phyloP scores from a whole-genome alignment of 2,888 invertebrate genomes.

The Biston stratarius region DNA sequence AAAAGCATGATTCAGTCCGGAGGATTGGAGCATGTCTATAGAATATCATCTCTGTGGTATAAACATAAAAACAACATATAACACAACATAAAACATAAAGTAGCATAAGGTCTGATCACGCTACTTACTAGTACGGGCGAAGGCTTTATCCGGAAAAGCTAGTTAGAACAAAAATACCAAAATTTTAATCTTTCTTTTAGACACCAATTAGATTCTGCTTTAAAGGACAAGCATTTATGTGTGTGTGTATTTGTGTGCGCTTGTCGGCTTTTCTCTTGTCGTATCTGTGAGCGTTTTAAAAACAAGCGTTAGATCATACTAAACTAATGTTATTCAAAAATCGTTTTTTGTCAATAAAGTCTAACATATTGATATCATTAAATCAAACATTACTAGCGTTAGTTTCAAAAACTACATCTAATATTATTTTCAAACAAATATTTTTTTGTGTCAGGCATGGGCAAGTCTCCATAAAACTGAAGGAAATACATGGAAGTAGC shows the following conservation, averaged over 20 bases:
- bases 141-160: conserved; percentile 99
- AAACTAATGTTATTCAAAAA: conserved; percentile 57
- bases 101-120: conserved; percentile 79
- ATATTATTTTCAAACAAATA: conserved; percentile 38
- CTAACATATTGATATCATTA: conserved; percentile 49
- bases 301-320: conserved; percentile 78
- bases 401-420: conserved; percentile 49
- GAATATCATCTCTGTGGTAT: too few species aligned
- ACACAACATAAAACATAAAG: conserved; percentile 69
- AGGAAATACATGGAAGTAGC: not conserved
- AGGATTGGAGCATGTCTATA: too few species aligned
- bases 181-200: conserved; percentile 62
- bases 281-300: conserved; percentile 58
- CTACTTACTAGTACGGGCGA: conserved; percentile 99
- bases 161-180: conserved; percentile 85
- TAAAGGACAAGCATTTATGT: conserved; percentile 69
- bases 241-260: conserved; percentile 77
- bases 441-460: conserved; percentile 34
- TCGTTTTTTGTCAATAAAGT: conserved; percentile 24
- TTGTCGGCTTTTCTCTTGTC: conserved; percentile 75
- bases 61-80: conserved; percentile 55
- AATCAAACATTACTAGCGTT: conserved; percentile 47
- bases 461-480: conserved; percentile 22
- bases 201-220: conserved; percentile 68
- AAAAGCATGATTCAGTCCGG: too few species aligned